phyloP scores from a whole-genome alignment of 2,113 vertebrate species.

The Sisor rabdophorus region DNA sequence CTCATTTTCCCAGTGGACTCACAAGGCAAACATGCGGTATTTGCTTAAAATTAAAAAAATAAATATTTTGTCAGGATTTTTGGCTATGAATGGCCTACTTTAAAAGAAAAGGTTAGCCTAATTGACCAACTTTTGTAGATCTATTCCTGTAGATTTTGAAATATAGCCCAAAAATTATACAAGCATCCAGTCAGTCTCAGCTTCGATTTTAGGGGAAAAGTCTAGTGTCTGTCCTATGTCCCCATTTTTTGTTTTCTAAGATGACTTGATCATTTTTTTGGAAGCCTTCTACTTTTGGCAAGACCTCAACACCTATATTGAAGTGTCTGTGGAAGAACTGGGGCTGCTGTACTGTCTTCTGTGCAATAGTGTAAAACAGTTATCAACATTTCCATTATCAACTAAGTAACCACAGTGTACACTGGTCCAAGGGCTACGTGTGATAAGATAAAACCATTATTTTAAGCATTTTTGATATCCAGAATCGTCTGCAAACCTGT shows the following conservation, averaged over 20 bases:
- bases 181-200: background rate
- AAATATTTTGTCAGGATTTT: background rate
- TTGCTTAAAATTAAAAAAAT: background rate
- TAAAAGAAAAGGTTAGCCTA: background rate
- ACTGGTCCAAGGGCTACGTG: background rate
- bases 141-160: background rate
- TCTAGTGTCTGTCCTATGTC: background rate
- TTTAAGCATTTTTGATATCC: too few species aligned
- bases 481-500: background rate
- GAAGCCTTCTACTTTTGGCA: background rate
- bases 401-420: background rate
- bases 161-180: background rate
- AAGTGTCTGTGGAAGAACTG: background rate
- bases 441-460: slow-evolving; percentile 1
- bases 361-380: background rate
- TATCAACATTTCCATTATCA: background rate
- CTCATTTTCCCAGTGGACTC: background rate
- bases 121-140: background rate
- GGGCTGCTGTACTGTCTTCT: background rate
- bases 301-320: background rate
- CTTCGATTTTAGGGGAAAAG: background rate
- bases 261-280: background rate
- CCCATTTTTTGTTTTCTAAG: background rate
- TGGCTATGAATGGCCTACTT: background rate
- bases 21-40: background rate